Evolutionary conservation across 2,113 vertebrate genomes (phyloP).

Genomic region (Accipiter cooperii): DNA sequence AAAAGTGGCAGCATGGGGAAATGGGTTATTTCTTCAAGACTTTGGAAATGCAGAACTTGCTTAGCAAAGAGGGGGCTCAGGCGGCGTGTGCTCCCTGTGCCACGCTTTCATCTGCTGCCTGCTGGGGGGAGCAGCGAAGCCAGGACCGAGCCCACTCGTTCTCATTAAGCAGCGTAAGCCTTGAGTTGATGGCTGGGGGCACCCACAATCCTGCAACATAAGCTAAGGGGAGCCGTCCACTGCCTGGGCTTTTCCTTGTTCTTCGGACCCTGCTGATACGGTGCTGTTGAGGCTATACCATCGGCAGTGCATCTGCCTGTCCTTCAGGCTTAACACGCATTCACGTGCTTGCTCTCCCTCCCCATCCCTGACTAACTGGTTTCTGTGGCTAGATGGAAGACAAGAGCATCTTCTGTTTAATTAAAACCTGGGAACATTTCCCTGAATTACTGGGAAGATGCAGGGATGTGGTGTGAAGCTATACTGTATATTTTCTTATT

Average conservation of each 20-base stretch:
- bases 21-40: neutral
- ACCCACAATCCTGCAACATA: neutral
- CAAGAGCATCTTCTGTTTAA: neutral
- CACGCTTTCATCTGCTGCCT: neutral
- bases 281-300: accelerated
- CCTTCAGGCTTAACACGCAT: neutral
- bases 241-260: neutral
- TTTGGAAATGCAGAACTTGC: neutral
- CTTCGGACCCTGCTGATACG: too few species aligned
- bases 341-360: neutral
- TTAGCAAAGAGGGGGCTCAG: too few species aligned
- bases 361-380: neutral
- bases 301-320: neutral
- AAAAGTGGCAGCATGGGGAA: accelerated
- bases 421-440: neutral
- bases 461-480: neutral
- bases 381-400: neutral
- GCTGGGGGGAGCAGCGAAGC: neutral
- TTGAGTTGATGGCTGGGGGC: too few species aligned
- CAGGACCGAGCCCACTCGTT: accelerated
- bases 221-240: accelerated
- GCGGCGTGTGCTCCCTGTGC: accelerated
- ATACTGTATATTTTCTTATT: neutral
- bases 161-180: neutral
- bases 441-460: neutral